Conservation (phyloP, 2,888 invertebrate species). For the Syrphus vitripennis region DNA sequence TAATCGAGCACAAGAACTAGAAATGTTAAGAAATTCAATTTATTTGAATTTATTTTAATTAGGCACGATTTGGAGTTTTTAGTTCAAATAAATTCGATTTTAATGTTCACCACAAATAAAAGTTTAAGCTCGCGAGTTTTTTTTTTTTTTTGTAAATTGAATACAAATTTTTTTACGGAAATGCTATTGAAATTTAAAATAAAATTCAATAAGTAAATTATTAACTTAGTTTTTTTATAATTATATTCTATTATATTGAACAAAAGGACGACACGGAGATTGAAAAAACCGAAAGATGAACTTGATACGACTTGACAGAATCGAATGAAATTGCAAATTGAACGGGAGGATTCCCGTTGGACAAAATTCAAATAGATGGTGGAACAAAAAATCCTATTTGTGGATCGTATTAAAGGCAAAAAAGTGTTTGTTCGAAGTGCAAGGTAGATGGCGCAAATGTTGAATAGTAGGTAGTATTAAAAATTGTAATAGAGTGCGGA, state of each 20-base stretch:
- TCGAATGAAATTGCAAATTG: conserved; percentile 54
- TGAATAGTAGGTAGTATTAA: not conserved
- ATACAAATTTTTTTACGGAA: conserved; percentile 8
- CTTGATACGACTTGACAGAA: conserved; percentile 36
- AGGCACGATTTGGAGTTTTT: conserved; percentile 24
- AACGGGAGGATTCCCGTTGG: conserved; percentile 32
- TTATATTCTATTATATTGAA: conserved; percentile 40
- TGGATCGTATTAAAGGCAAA: not conserved
- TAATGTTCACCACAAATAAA: not conserved
- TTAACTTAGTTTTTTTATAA: conserved; percentile 1
- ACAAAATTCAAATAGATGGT: conserved; percentile 49
- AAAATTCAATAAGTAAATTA: conserved; percentile 20
- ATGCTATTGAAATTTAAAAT: not conserved
- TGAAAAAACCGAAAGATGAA: conserved; percentile 30
- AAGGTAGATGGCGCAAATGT: not conserved
- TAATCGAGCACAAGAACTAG: conserved; percentile 15
- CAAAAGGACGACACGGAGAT: conserved; percentile 38
- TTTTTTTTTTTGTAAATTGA: conserved; percentile 21
- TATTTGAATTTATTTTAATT: conserved; percentile 20
- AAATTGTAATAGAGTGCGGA: too few relatives aligned
- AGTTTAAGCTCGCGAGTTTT: not conserved
- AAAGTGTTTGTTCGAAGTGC: not conserved
- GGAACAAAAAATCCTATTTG: conserved; percentile 13
- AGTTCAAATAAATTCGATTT: not conserved
- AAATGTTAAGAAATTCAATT: conserved; percentile 2